These are phyloP conservation scores for Tridacna gigas DNA, from an alignment of 2,888 invertebrate genomes.

Conservation along the genomic window DNA sequence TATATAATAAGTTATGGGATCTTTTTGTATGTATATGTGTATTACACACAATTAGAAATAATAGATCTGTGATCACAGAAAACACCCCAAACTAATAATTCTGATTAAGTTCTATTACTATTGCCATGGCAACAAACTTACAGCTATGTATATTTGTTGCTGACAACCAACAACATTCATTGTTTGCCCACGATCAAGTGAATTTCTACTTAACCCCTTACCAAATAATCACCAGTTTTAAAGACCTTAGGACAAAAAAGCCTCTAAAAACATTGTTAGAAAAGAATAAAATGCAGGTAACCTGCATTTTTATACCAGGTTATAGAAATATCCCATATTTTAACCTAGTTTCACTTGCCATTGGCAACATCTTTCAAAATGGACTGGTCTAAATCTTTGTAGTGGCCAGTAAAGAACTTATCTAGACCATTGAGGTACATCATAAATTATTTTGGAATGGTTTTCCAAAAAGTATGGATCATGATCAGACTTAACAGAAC, in stretches of 20 bases:
- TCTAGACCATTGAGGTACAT: too few species aligned
- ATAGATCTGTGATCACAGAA: constrained; percentile 18
- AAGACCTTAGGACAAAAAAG: too few species aligned
- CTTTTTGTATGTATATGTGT: neutral
- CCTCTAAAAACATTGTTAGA: neutral
- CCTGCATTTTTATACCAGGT: too few species aligned
- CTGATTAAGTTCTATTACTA: constrained; percentile 20
- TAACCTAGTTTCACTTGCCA: too few species aligned
- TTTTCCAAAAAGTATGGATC: too few species aligned
- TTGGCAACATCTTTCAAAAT: too few species aligned
- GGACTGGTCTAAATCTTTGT: too few species aligned
- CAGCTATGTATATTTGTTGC: constrained; percentile 17
- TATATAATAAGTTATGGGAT: too few species aligned
- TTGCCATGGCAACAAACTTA: constrained; percentile 27
- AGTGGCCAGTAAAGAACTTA: too few species aligned
- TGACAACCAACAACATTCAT: constrained; percentile 5
- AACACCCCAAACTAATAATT: constrained; percentile 13
- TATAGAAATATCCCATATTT: too few species aligned
- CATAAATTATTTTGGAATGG: too few species aligned
- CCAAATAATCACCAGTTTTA: neutral
- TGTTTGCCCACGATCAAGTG: neutral
- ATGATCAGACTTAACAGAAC: too few species aligned
- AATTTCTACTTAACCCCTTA: neutral
- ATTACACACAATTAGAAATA: neutral
- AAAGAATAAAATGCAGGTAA: neutral